A percentile compares a stretch with the other conserved stretches of the same genome.
Conservation (phyloP, 2,797 vertebrate species). For the Sphenopsis melanotis region DNA sequence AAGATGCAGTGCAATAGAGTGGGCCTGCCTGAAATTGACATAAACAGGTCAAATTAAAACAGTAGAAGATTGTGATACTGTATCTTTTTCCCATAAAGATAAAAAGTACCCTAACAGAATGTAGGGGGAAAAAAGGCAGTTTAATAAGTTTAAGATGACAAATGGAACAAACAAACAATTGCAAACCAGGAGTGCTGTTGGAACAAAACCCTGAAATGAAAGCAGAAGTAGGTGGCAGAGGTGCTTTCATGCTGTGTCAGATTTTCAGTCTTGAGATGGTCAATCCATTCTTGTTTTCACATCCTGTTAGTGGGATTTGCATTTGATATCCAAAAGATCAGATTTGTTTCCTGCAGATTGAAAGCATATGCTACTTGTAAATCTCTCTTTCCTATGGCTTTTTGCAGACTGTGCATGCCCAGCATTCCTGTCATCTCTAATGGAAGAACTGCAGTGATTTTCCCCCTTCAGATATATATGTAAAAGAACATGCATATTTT, state of each 20-base stretch:
- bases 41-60: neutral
- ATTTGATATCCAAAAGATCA: neutral
- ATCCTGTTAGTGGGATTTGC: neutral
- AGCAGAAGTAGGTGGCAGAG: neutral
- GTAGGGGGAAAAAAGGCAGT: neutral
- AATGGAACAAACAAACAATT: neutral
- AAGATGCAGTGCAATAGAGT: neutral
- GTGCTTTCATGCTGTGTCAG: neutral
- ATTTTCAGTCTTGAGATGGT: neutral
- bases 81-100: neutral
- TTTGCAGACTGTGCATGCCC: neutral
- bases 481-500: neutral
- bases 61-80: neutral
- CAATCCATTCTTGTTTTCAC: neutral
- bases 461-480: neutral
- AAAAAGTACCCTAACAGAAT: neutral
- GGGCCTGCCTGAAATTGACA: neutral
- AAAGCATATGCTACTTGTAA: neutral
- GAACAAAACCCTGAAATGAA: neutral
- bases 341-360: neutral
- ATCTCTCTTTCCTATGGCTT: neutral
- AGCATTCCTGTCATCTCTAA: neutral
- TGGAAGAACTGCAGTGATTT: neutral
- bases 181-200: neutral
- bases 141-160: neutral